These are phyloP conservation scores for Sceloporus tristichus DNA, from an alignment of 2,113 vertebrate genomes.

Conservation along the genomic window DNA sequence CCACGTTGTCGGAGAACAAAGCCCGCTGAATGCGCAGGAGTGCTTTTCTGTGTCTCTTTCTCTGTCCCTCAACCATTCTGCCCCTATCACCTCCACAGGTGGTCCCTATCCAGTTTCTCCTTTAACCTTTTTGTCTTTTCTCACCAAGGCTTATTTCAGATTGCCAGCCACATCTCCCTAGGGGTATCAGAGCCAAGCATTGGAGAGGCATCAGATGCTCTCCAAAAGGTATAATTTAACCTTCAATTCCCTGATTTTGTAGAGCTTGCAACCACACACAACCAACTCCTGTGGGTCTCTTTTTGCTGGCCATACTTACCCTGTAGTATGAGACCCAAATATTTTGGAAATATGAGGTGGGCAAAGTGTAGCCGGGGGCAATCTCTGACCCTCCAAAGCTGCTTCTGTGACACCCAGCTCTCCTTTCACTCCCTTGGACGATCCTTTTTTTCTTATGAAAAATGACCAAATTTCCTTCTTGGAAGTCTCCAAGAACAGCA, in stretches of 20 bases:
- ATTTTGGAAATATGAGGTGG: too few species aligned
- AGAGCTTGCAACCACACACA: neutral
- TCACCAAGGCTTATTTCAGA: slow-evolving; percentile 11
- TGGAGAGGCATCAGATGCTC: neutral
- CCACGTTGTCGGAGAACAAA: slow-evolving; percentile 57
- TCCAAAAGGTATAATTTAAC: neutral
- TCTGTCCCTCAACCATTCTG: slow-evolving; percentile 28
- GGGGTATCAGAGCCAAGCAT: neutral
- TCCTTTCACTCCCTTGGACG: too few species aligned
- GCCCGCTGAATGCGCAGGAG: neutral
- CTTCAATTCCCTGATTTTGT: neutral
- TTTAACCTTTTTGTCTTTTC: slow-evolving; percentile 31
- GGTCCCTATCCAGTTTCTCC: neutral
- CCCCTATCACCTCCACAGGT: neutral
- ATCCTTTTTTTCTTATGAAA: too few species aligned
- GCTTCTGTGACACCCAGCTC: too few species aligned
- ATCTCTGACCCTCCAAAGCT: too few species aligned
- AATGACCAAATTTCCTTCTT: too few species aligned
- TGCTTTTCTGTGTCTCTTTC: slow-evolving; percentile 10
- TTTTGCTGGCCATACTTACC: too few species aligned
- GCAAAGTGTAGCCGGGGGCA: too few species aligned
- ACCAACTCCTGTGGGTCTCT: too few species aligned
- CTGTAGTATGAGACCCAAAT: too few species aligned
- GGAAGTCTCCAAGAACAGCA: too few species aligned
- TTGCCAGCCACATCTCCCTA: neutral